A percentile compares a stretch with the other conserved stretches of the same genome.
Conservation (phyloP, 2,113 vertebrate genomes). For the Engraulis encrasicolus region DNA sequence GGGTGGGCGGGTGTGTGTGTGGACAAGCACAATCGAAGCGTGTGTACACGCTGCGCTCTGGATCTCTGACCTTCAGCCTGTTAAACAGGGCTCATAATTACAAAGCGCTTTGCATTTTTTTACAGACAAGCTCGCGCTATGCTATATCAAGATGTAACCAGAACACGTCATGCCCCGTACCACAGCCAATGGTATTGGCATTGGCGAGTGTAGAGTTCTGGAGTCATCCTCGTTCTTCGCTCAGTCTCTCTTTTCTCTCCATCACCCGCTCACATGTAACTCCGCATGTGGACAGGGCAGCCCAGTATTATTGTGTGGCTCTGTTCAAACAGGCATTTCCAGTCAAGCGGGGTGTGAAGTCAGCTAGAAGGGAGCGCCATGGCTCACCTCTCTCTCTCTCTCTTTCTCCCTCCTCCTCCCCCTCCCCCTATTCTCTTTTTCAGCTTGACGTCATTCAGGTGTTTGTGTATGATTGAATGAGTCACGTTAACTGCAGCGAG, state of each 20-base stretch:
- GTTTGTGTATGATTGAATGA: slow-evolving; percentile 43
- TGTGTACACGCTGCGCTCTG: background rate
- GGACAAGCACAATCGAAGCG: slow-evolving; percentile 19
- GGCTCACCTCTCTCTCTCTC: slow-evolving; percentile 45
- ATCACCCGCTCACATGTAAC: background rate
- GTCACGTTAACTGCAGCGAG: slow-evolving; percentile 9
- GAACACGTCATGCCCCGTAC: background rate
- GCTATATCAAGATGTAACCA: slow-evolving; percentile 11
- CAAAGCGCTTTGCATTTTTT: slow-evolving; percentile 51
- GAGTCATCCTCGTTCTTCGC: background rate
- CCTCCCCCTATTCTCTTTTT: slow-evolving; percentile 47
- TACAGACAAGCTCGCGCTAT: slow-evolving; percentile 36
- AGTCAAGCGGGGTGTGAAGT: slow-evolving; percentile 70
- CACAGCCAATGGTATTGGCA: background rate
- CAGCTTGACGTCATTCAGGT: slow-evolving; percentile 63
- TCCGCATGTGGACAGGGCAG: background rate
- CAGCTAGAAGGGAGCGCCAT: slow-evolving; percentile 55
- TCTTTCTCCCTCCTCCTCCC: slow-evolving; percentile 26
- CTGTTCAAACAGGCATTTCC: slow-evolving; percentile 71
- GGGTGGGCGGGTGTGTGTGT: background rate
- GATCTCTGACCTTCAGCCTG: slow-evolving; percentile 37
- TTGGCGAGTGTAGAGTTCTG: background rate
- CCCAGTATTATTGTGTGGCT: slow-evolving; percentile 16
- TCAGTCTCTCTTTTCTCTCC: background rate
- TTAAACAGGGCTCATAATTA: slow-evolving; percentile 43